phyloP scores from a whole-genome alignment of 2,888 invertebrate species.

The Synanthedon vespiformis region DNA sequence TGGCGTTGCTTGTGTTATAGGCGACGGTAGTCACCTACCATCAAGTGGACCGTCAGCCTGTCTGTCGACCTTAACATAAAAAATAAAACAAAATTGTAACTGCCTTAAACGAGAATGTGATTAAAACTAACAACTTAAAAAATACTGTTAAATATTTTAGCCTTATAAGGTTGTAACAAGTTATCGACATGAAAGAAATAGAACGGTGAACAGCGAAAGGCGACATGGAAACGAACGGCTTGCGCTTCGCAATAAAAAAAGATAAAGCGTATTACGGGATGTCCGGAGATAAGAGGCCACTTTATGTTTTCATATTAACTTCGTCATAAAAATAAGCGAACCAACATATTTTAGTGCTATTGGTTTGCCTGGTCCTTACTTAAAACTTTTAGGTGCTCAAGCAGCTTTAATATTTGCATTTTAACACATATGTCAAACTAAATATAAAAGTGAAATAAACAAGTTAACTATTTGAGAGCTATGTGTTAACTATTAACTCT shows the following conservation, averaged over 20 bases:
- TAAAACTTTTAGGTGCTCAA: neutral
- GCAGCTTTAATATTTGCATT: constrained; percentile 27
- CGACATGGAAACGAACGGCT: constrained; percentile 36
- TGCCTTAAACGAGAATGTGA: no score
- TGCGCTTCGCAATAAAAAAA: constrained; percentile 49
- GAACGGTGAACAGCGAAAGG: constrained; percentile 5
- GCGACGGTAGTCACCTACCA: no score
- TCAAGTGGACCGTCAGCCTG: no score
- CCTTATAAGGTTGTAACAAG: neutral
- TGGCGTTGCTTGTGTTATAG: no score
- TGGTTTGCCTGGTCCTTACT: constrained; percentile 8
- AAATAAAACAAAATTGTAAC: no score
- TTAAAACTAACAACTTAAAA: neutral
- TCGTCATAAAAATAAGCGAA: constrained; percentile 45
- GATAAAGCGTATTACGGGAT: constrained; percentile 52
- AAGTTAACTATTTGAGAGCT: no score
- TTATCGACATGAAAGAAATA: neutral
- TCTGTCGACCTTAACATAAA: no score
- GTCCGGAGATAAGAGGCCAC: constrained; percentile 47
- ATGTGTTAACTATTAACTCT: no score
- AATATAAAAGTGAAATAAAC: neutral
- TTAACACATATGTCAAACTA: constrained; percentile 10
- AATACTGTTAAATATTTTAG: neutral
- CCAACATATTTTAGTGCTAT: constrained; percentile 34
- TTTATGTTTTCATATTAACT: constrained; percentile 53